Evolutionary conservation across 2,888 invertebrate species (phyloP).

Genomic region (Limnephilus auricula): DNA sequence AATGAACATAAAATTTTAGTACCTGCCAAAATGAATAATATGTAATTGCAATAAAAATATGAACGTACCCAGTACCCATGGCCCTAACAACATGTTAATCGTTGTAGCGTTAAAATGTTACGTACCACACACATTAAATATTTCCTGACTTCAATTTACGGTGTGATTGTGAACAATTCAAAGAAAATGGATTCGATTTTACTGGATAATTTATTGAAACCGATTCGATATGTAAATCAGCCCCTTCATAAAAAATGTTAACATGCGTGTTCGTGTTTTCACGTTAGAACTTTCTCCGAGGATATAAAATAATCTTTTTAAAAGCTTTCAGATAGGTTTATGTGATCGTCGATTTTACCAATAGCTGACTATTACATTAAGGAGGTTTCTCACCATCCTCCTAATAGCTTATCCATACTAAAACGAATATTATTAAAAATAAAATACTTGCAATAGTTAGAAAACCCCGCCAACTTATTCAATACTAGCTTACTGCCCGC

Average conservation of each 20-base stretch:
- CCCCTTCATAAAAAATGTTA: conserved; percentile 7
- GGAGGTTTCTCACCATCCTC: too few species aligned
- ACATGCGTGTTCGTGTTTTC: conserved; percentile 32
- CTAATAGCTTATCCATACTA: too few species aligned
- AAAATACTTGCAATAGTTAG: too few species aligned
- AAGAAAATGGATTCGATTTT: conserved; percentile 4
- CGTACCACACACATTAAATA: not conserved
- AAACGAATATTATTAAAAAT: too few species aligned
- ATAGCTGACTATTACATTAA: not conserved
- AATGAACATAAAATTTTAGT: not conserved
- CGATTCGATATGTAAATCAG: conserved; percentile 32
- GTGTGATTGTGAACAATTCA: not conserved
- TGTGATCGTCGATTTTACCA: not conserved
- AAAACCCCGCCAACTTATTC: too few species aligned
- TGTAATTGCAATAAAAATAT: not conserved
- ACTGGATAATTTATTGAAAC: conserved; percentile 4
- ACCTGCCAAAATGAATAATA: not conserved
- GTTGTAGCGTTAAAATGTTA: not conserved
- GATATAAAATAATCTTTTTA: not conserved
- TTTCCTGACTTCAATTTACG: not conserved
- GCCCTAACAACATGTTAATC: not conserved
- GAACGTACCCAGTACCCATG: not conserved
- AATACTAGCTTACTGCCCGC: too few species aligned
- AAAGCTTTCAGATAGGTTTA: not conserved
- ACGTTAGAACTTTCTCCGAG: not conserved